Evolutionary conservation across 2,888 invertebrate genomes (phyloP).

Genomic region (Andrena dorsata): DNA sequence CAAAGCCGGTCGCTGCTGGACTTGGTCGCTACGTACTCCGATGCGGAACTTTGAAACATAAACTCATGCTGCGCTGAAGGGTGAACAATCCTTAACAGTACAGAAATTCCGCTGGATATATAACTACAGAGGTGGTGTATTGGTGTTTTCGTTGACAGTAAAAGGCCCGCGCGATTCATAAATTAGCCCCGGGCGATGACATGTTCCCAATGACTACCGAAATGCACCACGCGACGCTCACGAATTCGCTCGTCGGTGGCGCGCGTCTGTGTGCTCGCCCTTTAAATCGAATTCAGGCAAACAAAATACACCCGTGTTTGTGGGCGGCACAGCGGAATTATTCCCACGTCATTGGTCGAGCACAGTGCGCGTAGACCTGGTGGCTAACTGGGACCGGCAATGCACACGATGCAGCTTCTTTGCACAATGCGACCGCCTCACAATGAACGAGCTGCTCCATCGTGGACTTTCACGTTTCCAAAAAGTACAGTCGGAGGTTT

Average conservation of each 20-base stretch:
- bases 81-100: no score
- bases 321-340: constrained; percentile 63
- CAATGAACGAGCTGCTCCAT: constrained; percentile 33
- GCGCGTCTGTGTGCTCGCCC: neutral
- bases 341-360: constrained; percentile 60
- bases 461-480: constrained; percentile 1
- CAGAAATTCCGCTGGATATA: no score
- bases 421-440: constrained; percentile 42
- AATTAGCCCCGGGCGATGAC: constrained; percentile 32
- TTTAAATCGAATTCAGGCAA: constrained; percentile 23
- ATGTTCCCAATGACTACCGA: neutral
- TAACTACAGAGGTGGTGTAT: neutral
- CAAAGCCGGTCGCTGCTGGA: no score
- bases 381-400: constrained; percentile 25
- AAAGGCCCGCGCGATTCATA: neutral
- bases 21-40: no score
- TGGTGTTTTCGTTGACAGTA: neutral
- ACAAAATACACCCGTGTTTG: constrained; percentile 48
- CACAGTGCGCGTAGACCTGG: constrained; percentile 41
- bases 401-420: constrained; percentile 18
- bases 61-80: no score
- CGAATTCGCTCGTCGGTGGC: neutral
- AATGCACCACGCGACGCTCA: neutral
- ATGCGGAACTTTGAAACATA: no score
- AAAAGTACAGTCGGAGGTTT: constrained; percentile 41